Base-by-base conservation (phyloP, 2,113 vertebrate species). In the Channa maculata region DNA sequence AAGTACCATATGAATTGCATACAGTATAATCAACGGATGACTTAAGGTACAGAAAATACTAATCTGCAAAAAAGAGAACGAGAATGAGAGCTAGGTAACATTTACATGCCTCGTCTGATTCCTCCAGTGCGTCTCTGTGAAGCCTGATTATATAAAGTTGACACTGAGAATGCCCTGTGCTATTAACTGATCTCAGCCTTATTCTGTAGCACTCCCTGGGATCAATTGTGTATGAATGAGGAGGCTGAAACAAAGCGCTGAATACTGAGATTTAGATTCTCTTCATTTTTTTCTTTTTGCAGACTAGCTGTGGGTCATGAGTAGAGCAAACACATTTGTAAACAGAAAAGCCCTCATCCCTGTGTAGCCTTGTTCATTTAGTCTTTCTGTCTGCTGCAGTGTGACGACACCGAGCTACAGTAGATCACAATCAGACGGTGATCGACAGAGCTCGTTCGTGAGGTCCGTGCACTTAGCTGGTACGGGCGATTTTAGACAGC, bases 121-220 rank as follows among this genome's bases (percentile, higher is more conserved):
- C 74, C 6, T n/a, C 49, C 39, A 44, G 13, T 62, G 39, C 5
- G 57, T 50, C 36, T 55, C 69, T 61, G 43, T 15, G n/a, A 75
- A 49, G 61, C 46, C 64, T 68, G 60, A 77, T 80, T 54, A 80
- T 59, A 50, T 11, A 41, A 65, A 78, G 75, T 61, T 77, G 67
- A 78, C 60, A 36, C 65, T 46, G 43, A 52, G 43, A 77, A 50
- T 37, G 50, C 50, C 14, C 38, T 33, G 37, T 33, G 14, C 44
- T 52, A 55, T 61, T 78, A 69, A 34, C 70, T 37, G 50, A 66
- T 65, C 68, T 61, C 72, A 48, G 39, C 15, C 39, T 36, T 65
- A 6, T 67, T 44, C n/a, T 6, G 13, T 41, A 14, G 39, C 43
- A 64, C 48, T 61, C 6, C 12, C 41, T 49, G 24, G 65, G 72